Evolutionary conservation across 2,113 vertebrate species (phyloP), one percentile per base, ranked within the genome.

Genomic region (Gavia stellata): DNA sequence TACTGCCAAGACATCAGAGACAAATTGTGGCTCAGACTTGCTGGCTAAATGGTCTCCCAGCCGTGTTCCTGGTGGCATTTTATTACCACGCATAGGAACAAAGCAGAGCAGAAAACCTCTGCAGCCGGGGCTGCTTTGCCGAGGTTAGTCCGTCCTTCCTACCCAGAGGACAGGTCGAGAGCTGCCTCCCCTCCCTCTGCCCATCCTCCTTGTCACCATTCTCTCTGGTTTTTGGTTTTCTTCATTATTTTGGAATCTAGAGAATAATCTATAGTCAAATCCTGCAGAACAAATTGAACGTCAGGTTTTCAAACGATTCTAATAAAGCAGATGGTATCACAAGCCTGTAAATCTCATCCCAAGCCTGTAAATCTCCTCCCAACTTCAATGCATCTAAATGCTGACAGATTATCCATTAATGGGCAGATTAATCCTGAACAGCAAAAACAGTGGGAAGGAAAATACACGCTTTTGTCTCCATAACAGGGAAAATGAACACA

Each of bases 221-320:
- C 83, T 94, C 95, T 93, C 90, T 93, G 94, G 78, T 88, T 92
- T 97, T 91, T 88, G 81, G 90, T 97, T 96, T 96, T 97, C 89
- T 97, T 98, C 98, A 98, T 99, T 98, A 98, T 98, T 99, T 98
- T 81, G 97, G 97, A 98, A 98, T 98, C 98, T 97, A 97, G 96
- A 96, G 98, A 98, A 98, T 98, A 98, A 99, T 98, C 98, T 81
- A 49, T 93, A 59, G 50, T 94, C 93, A 94, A 97, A 97, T 97
- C 97, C 98, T 55, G 95, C 98, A 97, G 98, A 99, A 98, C 98
- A 98, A 98, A 99, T 98, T 93, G 97, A 98, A 98, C 96, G 97
- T 97, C 98, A 97, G 98, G 96, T 98, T 98, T 98, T 97, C 97
- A 98, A 98, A 96, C 98, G 96, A 96, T 96, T 91, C 98, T 97